Percentiles rank a stretch among this genome's conserved stretches.
Evolutionary conservation across 1,140 invertebrate species (phyloP).

Genomic region (Heliothis subflexa): DNA sequence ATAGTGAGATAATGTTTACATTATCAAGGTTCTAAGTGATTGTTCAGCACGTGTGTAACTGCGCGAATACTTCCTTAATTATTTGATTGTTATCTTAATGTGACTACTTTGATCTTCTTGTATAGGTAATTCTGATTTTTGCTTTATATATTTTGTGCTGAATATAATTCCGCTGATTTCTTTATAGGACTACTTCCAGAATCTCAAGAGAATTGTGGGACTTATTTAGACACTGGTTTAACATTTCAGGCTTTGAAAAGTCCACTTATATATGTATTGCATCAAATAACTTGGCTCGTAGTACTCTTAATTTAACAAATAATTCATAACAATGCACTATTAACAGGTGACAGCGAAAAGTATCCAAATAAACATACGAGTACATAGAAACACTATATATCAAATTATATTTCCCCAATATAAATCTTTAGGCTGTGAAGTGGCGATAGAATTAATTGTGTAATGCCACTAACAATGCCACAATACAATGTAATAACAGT

Average conservation of each 20-base stretch:
- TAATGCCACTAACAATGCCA: slow-evolving; percentile 7
- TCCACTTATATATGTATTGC: no score
- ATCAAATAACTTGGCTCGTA: no score
- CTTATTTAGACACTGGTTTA: no score
- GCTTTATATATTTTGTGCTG: background rate
- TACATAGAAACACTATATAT: background rate
- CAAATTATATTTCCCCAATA: no score
- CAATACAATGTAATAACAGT: background rate
- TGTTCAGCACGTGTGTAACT: background rate
- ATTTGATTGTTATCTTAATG: slow-evolving; percentile 13
- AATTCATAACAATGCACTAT: background rate
- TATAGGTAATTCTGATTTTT: background rate
- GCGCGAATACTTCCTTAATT: background rate
- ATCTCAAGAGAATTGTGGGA: no score
- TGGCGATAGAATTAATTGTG: background rate
- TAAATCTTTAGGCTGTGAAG: background rate
- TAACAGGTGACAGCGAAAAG: no score
- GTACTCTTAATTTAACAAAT: no score
- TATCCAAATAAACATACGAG: background rate
- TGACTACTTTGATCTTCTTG: background rate
- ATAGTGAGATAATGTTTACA: slow-evolving; percentile 8
- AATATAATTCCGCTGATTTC: no score
- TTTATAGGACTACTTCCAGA: no score
- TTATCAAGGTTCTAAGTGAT: background rate
- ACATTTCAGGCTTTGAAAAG: no score